phyloP scores from a whole-genome alignment of 2,113 vertebrate species.

The Caracal caracal region DNA sequence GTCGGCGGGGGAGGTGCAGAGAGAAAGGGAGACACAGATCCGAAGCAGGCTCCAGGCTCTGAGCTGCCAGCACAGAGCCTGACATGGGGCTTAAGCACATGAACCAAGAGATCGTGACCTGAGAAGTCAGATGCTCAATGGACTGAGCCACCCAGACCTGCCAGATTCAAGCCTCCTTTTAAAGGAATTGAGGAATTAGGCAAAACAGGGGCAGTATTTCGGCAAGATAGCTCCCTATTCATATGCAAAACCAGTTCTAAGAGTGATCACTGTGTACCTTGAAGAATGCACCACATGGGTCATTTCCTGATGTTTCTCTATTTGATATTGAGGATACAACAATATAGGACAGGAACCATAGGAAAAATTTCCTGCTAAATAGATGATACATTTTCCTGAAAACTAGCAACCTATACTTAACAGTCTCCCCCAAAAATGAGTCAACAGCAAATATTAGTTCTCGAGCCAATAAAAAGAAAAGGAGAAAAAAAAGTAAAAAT shows the following conservation, averaged over 20 bases:
- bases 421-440: background rate
- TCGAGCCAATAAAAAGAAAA: conserved; percentile 25
- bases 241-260: conserved; percentile 6
- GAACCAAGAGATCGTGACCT: background rate
- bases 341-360: background rate
- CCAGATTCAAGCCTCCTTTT: background rate
- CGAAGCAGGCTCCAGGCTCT: background rate
- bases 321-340: background rate
- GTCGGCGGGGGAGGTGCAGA: too few species aligned
- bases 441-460: conserved; percentile 3
- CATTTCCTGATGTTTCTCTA: background rate
- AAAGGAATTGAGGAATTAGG: background rate
- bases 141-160: background rate
- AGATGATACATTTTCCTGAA: background rate
- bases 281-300: background rate
- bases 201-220: background rate
- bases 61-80: background rate
- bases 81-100: background rate
- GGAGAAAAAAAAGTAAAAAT: background rate
- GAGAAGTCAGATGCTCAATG: background rate
- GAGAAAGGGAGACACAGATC: background rate
- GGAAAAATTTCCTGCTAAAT: background rate
- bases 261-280: background rate
- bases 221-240: background rate
- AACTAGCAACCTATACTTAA: background rate